Conservation (phyloP, 2,113 vertebrate genomes). For the Myiozetetes cayanensis region DNA sequence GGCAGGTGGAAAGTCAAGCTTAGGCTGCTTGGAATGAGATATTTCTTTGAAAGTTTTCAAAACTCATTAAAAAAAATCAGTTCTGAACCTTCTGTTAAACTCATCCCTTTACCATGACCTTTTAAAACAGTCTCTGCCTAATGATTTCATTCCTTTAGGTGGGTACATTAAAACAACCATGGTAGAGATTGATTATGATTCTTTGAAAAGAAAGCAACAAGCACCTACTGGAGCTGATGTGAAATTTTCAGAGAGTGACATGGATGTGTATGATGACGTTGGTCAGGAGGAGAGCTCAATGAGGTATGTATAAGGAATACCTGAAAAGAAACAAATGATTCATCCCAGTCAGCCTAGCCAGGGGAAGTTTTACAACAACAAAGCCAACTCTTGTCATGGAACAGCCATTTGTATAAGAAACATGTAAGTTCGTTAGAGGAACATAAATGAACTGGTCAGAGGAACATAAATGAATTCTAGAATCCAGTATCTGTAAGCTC, state of each 20-base stretch:
- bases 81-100: not conserved
- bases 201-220: slow-evolving; percentile 76
- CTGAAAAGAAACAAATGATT: not conserved
- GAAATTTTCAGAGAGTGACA: slow-evolving; percentile 63
- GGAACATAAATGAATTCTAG: not conserved
- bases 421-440: not conserved
- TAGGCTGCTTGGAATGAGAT: not conserved
- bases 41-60: not conserved
- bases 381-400: not conserved
- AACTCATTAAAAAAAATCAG: not conserved
- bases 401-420: not conserved
- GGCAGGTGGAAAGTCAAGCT: not conserved
- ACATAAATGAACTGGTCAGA: not conserved
- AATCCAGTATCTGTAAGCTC: not conserved
- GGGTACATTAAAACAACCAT: slow-evolving; percentile 91
- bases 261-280: slow-evolving; percentile 90
- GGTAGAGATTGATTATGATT: slow-evolving; percentile 88
- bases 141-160: slow-evolving; percentile 69
- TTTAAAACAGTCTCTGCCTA: not conserved
- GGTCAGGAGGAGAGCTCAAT: slow-evolving; percentile 62
- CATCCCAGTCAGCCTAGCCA: not conserved
- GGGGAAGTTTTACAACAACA: not conserved
- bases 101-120: not conserved
- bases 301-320: slow-evolving; percentile 61
- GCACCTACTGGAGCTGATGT: not conserved